phyloP scores from a whole-genome alignment of 1,140 invertebrate genomes.

The Lineus longissimus region DNA sequence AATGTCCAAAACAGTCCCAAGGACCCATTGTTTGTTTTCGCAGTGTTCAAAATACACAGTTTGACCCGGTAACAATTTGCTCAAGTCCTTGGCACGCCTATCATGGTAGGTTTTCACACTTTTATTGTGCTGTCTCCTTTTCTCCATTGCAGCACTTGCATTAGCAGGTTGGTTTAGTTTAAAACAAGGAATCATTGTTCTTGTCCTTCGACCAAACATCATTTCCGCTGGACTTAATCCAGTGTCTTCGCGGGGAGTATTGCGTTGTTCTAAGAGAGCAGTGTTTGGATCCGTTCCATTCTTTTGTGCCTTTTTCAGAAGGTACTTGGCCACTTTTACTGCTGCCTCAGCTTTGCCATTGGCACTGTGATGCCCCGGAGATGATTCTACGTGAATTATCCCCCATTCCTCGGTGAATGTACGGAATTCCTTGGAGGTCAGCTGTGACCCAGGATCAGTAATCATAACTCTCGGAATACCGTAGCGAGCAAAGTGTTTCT shows the following conservation, averaged over 20 bases:
- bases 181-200: neutral
- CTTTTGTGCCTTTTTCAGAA: neutral
- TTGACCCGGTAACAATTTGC: conserved; percentile 10
- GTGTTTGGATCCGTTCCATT: neutral
- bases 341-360: no score
- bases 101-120: conserved; percentile 14
- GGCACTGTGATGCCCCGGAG: neutral
- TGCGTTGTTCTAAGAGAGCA: neutral
- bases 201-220: neutral
- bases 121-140: conserved; percentile 11
- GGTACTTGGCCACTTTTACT: no score
- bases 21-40: conserved; percentile 14
- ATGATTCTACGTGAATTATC: conserved; percentile 19
- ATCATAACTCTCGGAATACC: conserved; percentile 24
- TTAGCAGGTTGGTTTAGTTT: neutral
- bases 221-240: neutral
- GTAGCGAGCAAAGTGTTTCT: conserved; percentile 23
- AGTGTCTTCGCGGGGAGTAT: neutral
- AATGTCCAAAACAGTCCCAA: conserved; percentile 6
- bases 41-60: conserved; percentile 21
- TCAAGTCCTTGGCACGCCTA: conserved; percentile 9
- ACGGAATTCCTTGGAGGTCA: conserved; percentile 19
- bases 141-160: neutral
- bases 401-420: conserved; percentile 17
- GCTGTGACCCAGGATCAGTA: conserved; percentile 28